Base-by-base conservation (phyloP, 2,797 vertebrate species). In the Hirundo rustica region DNA sequence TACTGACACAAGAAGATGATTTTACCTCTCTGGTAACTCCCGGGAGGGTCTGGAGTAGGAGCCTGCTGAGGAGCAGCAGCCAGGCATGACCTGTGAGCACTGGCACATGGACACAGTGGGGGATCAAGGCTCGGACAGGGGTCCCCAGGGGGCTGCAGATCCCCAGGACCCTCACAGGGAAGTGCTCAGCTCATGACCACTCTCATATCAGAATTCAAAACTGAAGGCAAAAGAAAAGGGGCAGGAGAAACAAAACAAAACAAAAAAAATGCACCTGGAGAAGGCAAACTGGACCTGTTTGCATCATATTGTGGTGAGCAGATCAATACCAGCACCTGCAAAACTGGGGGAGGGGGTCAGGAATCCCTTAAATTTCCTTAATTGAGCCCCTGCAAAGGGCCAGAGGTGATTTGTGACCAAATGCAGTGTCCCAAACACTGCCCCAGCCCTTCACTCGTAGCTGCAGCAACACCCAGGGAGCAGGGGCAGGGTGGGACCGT, bases 401-500 rank as follows among this genome's bases (percentile, higher is more conserved):
- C 0, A 16, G 58, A 25, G 27, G 22, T 32, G 47, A 61, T 51
- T 44, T 0, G 0, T 60, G 67, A 29, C n/a, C 23, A 11, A 38
- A 7, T 8, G n/a, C n/a, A 48, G 57, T 5, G 62, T 45, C 51
- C 27, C 57, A 70, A 16, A 55, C 10, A 3, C 25, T 48, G 22
- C 17, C 38, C 17, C 62, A 85, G 34, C 44, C 36, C 55, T 45
- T 7, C 21, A 19, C 50, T 61, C 30, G 3, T 7, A 14, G 54
- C 57, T 45, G 30, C 48, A 76, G 51, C 19, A 68, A 16, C 9
- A 15, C 8, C 12, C 44, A 27, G 40, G 30, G 40, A 36, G 3
- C 29, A 32, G 1, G 3, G 27, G 38, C 22, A 22, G 44, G 66
- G 68, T 62, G 34, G 38, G 64, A 25, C 9, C 0, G 0, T 5